These are phyloP conservation scores for Mycteria americana DNA, from an alignment of 2,797 vertebrate species.

Conservation along the genomic window DNA sequence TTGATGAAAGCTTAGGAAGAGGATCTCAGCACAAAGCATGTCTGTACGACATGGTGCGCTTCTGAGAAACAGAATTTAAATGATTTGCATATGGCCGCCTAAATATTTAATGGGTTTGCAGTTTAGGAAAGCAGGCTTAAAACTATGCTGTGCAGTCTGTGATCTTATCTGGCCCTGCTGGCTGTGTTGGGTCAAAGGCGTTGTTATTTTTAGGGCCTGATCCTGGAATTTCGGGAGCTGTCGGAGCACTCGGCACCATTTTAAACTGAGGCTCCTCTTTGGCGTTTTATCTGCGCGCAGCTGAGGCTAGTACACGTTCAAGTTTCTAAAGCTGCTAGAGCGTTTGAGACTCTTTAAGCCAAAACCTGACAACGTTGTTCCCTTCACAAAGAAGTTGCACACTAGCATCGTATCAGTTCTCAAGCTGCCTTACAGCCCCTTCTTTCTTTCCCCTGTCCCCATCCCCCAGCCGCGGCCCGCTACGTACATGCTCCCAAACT, in stretches of 20 bases:
- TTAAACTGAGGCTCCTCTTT: neutral
- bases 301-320: neutral
- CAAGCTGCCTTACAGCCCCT: conserved; percentile 27
- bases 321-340: neutral
- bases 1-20: conserved; percentile 32
- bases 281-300: neutral
- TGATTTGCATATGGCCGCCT: conserved; percentile 70
- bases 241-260: neutral
- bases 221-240: neutral
- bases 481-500: conserved; percentile 1
- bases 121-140: conserved; percentile 49
- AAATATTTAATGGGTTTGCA: conserved; percentile 67
- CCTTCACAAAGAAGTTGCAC: conserved; percentile 37
- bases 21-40: conserved; percentile 22
- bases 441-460: conserved; percentile 36
- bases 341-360: neutral
- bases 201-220: neutral
- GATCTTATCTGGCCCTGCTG: neutral
- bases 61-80: conserved; percentile 59
- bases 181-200: neutral
- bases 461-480: neutral
- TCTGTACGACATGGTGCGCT: conserved; percentile 18
- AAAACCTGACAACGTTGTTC: neutral
- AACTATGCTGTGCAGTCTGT: neutral
- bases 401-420: neutral